Evolutionary conservation across 2,797 vertebrate species (phyloP).

Genomic region (Microcaecilia unicolor): DNA sequence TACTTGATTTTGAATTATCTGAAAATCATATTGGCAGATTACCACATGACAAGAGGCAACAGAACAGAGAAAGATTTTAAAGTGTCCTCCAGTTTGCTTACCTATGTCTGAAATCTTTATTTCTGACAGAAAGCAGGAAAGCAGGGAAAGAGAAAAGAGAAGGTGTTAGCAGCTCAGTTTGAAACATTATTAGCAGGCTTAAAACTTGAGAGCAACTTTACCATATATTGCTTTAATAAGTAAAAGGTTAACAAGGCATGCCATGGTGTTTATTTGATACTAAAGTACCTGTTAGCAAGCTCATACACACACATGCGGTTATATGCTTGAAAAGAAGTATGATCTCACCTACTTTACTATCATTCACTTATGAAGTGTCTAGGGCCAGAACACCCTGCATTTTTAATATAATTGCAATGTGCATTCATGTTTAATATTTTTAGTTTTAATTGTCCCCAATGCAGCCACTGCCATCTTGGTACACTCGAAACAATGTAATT

Average conservation of each 20-base stretch:
- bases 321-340: slow-evolving; percentile 13
- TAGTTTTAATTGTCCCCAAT: no score
- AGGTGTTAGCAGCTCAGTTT: slow-evolving; percentile 58
- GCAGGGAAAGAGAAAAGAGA: slow-evolving; percentile 60
- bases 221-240: slow-evolving; percentile 46
- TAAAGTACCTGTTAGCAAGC: slow-evolving; percentile 43
- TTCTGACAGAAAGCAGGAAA: slow-evolving; percentile 82
- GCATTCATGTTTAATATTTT: no score
- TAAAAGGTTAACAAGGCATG: slow-evolving; percentile 49
- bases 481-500: no score
- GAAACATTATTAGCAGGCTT: slow-evolving; percentile 55
- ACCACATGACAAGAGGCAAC: slow-evolving; percentile 46
- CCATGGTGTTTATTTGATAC: slow-evolving; percentile 43
- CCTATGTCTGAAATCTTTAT: slow-evolving; percentile 99
- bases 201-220: slow-evolving; percentile 54
- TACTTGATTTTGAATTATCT: slow-evolving; percentile 30
- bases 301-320: slow-evolving; percentile 24
- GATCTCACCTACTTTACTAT: slow-evolving; percentile 17
- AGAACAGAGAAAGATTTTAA: slow-evolving; percentile 39
- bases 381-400: slow-evolving; percentile 3
- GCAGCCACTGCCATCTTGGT: no score
- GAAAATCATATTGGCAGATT: slow-evolving; percentile 38
- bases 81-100: slow-evolving; percentile 69
- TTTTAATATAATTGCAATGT: slow-evolving; percentile 3
- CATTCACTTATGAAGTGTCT: background rate